Percentiles rank a stretch among this genome's conserved stretches.
Conservation (phyloP, 1,140 invertebrate genomes). For the Meloidogyne exigua region DNA sequence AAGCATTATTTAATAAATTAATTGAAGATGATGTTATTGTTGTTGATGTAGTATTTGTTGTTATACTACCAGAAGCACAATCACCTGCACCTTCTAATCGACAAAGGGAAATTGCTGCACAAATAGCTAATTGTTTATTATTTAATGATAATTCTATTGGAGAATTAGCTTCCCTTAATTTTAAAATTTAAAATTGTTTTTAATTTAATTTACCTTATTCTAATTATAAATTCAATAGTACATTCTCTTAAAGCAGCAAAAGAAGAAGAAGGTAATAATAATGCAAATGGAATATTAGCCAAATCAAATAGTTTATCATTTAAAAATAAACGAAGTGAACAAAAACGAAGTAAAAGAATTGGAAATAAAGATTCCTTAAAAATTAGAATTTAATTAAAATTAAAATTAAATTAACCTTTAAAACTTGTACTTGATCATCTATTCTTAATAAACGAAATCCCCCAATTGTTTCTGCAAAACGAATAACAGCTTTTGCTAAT, state of each 20-base stretch:
- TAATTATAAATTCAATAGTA: constrained; percentile 19
- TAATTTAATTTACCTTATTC: constrained; percentile 22
- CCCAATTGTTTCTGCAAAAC: constrained; percentile 24
- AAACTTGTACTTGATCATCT: constrained; percentile 36
- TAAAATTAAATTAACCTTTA: constrained; percentile 33
- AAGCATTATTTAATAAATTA: neutral
- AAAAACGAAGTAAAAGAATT: constrained; percentile 21
- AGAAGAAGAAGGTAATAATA: constrained; percentile 5
- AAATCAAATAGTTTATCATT: constrained; percentile 12
- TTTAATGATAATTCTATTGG: constrained; percentile 10
- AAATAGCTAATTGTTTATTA: constrained; percentile 69
- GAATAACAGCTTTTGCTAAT: constrained; percentile 24
- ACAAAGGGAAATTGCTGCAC: constrained; percentile 44
- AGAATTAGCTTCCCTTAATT: constrained; percentile 24
- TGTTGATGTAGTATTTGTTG: neutral
- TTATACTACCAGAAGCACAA: constrained; percentile 3
- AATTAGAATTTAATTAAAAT: neutral
- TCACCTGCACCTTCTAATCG: constrained; percentile 29
- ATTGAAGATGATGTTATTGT: neutral
- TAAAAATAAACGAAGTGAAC: constrained; percentile 6
- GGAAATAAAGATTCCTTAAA: constrained; percentile 19
- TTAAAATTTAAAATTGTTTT: constrained; percentile 13
- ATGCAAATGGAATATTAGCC: constrained; percentile 1
- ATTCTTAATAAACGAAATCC: constrained; percentile 36
- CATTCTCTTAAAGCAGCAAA: neutral